Evolutionary conservation across 2,888 invertebrate genomes (phyloP).

Genomic region (Ischnura elegans): DNA sequence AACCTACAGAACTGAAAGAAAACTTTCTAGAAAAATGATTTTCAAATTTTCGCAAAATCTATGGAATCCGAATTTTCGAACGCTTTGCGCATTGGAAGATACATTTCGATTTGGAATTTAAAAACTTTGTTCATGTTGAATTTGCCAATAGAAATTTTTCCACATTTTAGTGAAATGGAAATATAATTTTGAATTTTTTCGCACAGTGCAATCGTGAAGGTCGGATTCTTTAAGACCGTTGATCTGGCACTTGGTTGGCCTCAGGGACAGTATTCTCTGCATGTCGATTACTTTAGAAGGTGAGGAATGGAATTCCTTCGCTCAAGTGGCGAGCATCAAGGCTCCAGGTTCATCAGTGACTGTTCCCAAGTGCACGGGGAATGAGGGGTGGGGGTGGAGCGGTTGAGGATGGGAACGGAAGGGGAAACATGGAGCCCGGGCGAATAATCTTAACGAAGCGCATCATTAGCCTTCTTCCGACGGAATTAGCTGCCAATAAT

Average conservation of each 20-base stretch:
- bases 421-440: background rate
- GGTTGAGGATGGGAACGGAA: background rate
- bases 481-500: background rate
- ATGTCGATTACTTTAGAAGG: background rate
- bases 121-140: too few species aligned
- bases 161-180: too few species aligned
- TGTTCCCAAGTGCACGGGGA: background rate
- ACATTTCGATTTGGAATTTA: too few species aligned
- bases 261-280: background rate
- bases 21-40: too few species aligned
- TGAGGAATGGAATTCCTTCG: background rate
- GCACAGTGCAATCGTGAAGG: too few species aligned
- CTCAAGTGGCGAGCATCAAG: background rate
- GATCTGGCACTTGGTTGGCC: background rate
- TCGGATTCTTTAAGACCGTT: background rate
- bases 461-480: background rate
- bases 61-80: too few species aligned
- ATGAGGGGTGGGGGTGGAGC: background rate
- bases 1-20: too few species aligned
- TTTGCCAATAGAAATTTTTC: too few species aligned
- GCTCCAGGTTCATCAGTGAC: background rate
- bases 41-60: too few species aligned
- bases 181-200: too few species aligned
- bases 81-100: too few species aligned
- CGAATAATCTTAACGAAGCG: slow-evolving; percentile 2